These are phyloP conservation scores for Steromphala cineraria DNA, from an alignment of 2,888 invertebrate species.

Conservation along the genomic window DNA sequence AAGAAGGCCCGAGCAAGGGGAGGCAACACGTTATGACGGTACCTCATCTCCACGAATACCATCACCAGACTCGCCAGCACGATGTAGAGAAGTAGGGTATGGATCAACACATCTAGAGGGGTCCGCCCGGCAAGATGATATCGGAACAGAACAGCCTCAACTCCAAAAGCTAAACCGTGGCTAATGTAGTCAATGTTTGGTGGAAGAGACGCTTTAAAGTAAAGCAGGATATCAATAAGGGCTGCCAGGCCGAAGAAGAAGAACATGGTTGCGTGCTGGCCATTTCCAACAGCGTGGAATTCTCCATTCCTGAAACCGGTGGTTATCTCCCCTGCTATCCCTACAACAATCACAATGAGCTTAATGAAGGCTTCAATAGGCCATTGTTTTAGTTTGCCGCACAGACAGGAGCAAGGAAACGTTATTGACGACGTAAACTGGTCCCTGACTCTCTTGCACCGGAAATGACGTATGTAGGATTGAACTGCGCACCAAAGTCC, in stretches of 20 bases:
- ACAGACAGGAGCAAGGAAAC: slow-evolving; percentile 59
- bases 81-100: slow-evolving; percentile 76
- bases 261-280: slow-evolving; percentile 78
- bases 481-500: slow-evolving; percentile 69
- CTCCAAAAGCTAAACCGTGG: slow-evolving; percentile 73
- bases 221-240: slow-evolving; percentile 73
- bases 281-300: slow-evolving; percentile 74
- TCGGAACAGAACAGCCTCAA: slow-evolving; percentile 77
- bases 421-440: slow-evolving; percentile 53
- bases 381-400: slow-evolving; percentile 50
- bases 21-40: slow-evolving; percentile 68
- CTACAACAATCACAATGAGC: slow-evolving; percentile 47
- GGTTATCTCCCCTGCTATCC: slow-evolving; percentile 52
- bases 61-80: slow-evolving; percentile 70
- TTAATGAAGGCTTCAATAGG: slow-evolving; percentile 55
- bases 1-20: slow-evolving; percentile 74
- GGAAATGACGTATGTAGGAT: slow-evolving; percentile 63
- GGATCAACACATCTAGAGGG: slow-evolving; percentile 73
- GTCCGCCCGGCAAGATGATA: slow-evolving; percentile 77
- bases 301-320: slow-evolving; percentile 69
- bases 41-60: slow-evolving; percentile 73
- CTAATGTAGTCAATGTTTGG: slow-evolving; percentile 75
- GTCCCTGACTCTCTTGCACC: slow-evolving; percentile 48
- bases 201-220: slow-evolving; percentile 71
- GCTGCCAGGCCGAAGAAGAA: slow-evolving; percentile 77